A percentile compares a stretch with the other conserved stretches of the same genome.
phyloP scores from a whole-genome alignment of 2,797 vertebrate species.

The Leuciscus waleckii region DNA sequence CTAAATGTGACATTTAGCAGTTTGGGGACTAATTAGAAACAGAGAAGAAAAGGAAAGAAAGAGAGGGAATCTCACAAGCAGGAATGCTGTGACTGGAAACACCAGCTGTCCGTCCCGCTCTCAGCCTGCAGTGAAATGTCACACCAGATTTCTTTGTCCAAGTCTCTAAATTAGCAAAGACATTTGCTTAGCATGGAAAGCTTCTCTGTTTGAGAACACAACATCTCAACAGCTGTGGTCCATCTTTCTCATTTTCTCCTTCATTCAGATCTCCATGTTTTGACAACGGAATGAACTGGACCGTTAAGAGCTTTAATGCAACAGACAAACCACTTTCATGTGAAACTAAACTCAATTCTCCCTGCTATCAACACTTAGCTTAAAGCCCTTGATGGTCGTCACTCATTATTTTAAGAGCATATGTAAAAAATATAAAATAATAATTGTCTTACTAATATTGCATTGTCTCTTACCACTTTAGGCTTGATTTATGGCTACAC shows the following conservation, averaged over 20 bases:
- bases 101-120: slow-evolving; percentile 75
- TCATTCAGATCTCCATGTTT: slow-evolving; percentile 27
- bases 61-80: slow-evolving; percentile 50
- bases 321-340: background rate
- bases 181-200: slow-evolving; percentile 71
- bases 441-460: background rate
- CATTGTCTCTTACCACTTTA: slow-evolving; percentile 20
- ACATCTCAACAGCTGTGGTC: slow-evolving; percentile 8
- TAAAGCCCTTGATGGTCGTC: background rate
- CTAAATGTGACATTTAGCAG: slow-evolving; percentile 54
- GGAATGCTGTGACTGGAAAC: slow-evolving; percentile 65
- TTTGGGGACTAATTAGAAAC: slow-evolving; percentile 46
- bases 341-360: background rate
- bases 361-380: background rate
- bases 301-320: background rate
- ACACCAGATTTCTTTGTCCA: slow-evolving; percentile 74
- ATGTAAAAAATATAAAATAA: background rate
- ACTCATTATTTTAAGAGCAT: background rate
- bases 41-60: slow-evolving; percentile 34
- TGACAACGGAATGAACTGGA: slow-evolving; percentile 1
- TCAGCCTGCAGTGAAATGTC: slow-evolving; percentile 75
- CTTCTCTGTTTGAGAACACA: slow-evolving; percentile 65
- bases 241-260: slow-evolving; percentile 26
- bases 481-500: slow-evolving; percentile 17
- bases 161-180: slow-evolving; percentile 78